Base-by-base conservation (phyloP, 2,797 vertebrate species). In the Lacerta viridis region DNA sequence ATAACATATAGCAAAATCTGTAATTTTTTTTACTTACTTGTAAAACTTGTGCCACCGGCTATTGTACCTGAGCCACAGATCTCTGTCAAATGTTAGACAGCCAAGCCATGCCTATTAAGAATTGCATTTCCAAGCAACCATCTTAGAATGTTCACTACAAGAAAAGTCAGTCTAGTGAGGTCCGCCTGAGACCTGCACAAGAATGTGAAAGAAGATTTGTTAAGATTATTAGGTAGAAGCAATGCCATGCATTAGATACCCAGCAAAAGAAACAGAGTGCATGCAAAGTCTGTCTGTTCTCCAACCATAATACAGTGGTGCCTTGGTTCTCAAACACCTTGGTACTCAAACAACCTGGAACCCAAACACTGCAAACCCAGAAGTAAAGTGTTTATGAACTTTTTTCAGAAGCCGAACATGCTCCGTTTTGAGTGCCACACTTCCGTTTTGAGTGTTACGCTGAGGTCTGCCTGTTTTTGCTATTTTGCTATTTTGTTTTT, bases 41-140 rank as follows among this genome's bases (percentile, higher is more conserved):
- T 88, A 91, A 95, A 96, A 95, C 74, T 94, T 94, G 94, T 95
- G 96, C 95, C 92, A 95, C 93, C 95, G 95, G 93, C 94, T 43
- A 96, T 94, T 88, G 94, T 93, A 94, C 94, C 95, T 93, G 90
- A 94, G 93, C 93, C 94, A 86, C 61, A 94, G 94, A 93, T 92
- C 90, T 96, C 87, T 93, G 91, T 94, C 39, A 91, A 95, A 59
- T 93, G 95, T 95, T 93, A 94, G 95, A 96, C 94, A 96, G 94
- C 94, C 95, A 96, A 92, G 94, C 90, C 90, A 94, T 94, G 94
- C 96, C 95, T 97, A 96, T 95, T 95, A 96, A 96, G 96, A 89
- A 95, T 91, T 93, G 93, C 90, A 80, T 94, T 95, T 97, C 96
- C 95, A 93, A 97, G 95, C 94, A 94, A 95, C 81, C 96, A 96